phyloP scores from a whole-genome alignment of 2,797 vertebrate genomes.

The Arrhamphus sclerolepis region DNA sequence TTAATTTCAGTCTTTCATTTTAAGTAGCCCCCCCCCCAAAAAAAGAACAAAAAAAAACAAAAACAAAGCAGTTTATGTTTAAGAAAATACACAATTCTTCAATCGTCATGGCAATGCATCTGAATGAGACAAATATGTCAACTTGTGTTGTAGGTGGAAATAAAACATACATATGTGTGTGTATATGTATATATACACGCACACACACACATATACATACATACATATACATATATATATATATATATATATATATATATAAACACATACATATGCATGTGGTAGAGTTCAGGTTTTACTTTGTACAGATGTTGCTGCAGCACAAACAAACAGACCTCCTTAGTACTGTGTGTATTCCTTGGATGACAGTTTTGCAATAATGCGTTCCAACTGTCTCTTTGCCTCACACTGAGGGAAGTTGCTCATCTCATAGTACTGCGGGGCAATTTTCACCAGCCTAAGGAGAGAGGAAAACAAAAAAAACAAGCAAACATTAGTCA shows the following conservation, averaged over 20 bases:
- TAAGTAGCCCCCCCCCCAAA: too few species aligned
- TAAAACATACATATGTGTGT: too few species aligned
- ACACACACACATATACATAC: too few species aligned
- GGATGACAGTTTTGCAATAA: slow-evolving; percentile 93
- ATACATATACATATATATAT: too few species aligned
- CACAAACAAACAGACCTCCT: slow-evolving; percentile 61
- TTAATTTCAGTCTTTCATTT: too few species aligned
- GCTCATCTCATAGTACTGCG: slow-evolving; percentile 97
- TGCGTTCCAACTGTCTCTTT: slow-evolving; percentile 96
- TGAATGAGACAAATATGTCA: background rate
- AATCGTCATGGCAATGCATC: slow-evolving; percentile 50
- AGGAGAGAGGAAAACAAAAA: slow-evolving; percentile 56
- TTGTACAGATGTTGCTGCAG: slow-evolving; percentile 40
- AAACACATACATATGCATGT: too few species aligned
- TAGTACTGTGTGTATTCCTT: slow-evolving; percentile 97
- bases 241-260: too few species aligned
- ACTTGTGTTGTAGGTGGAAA: slow-evolving; percentile 31
- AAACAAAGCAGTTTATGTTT: too few species aligned
- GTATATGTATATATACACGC: too few species aligned
- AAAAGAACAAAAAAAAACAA: too few species aligned
- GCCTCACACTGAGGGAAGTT: slow-evolving; percentile 99
- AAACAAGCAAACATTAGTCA: slow-evolving; percentile 58
- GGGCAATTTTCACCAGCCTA: slow-evolving; percentile 97
- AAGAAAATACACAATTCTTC: too few species aligned
- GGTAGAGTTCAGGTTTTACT: slow-evolving; percentile 77